Conservation (phyloP, 2,797 vertebrate species). For the Enteromius trimaculatus region DNA sequence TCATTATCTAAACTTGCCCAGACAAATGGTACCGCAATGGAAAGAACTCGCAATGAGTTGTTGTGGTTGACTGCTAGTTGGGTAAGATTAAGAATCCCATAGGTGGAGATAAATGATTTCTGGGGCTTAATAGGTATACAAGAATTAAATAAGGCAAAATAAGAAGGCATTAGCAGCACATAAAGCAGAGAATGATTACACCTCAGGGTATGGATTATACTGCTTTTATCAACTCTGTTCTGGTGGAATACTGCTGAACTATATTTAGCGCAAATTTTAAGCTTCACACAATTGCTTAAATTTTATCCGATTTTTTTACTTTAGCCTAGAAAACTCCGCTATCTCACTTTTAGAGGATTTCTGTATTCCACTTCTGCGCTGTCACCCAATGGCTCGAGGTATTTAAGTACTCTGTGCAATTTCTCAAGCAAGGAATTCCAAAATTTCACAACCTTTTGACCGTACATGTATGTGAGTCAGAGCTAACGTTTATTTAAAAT, state of each 20-base stretch:
- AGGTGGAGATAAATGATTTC: conserved; percentile 33
- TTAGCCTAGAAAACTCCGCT: conserved; percentile 45
- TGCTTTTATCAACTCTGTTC: not conserved
- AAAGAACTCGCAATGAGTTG: conserved; percentile 24
- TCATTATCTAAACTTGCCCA: conserved; percentile 52
- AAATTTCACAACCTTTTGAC: conserved; percentile 41
- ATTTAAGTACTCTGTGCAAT: not conserved
- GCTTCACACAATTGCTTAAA: not conserved
- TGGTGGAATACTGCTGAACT: not conserved
- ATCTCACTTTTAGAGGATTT: conserved; percentile 50
- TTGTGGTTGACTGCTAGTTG: conserved; percentile 18
- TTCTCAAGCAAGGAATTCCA: conserved; percentile 34
- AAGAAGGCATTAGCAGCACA: conserved; percentile 44
- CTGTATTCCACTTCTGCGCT: conserved; percentile 46
- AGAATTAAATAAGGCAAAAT: conserved; percentile 5
- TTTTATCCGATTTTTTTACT: conserved; percentile 16
- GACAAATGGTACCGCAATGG: conserved; percentile 20
- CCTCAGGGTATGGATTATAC: conserved; percentile 44
- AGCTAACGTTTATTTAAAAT: conserved; percentile 46
- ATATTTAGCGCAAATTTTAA: conserved; percentile 29
- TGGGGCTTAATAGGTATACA: not conserved
- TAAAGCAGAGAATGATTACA: conserved; percentile 59
- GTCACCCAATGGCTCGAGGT: conserved; percentile 13
- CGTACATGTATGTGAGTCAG: not conserved
- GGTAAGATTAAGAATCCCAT: conserved; percentile 33